Conservation (phyloP, 2,113 vertebrate species). For the Columba livia region DNA sequence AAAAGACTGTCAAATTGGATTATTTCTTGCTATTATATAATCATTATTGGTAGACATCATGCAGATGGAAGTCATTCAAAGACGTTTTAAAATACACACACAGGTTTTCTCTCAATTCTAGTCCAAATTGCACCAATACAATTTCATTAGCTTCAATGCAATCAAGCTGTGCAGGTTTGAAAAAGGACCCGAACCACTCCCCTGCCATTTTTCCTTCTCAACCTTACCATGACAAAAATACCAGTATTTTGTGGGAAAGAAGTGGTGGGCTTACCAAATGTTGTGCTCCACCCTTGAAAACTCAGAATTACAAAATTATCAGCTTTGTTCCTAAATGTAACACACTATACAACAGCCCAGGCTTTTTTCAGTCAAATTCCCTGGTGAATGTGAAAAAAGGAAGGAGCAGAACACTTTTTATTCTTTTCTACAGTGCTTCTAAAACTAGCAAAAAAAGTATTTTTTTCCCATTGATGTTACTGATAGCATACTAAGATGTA, state of each 20-base stretch:
- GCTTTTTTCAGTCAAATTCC: slow-evolving; percentile 33
- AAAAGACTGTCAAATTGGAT: slow-evolving; percentile 11
- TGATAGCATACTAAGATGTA: not conserved
- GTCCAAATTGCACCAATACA: not conserved
- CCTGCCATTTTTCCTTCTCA: not conserved
- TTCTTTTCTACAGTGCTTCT: slow-evolving; percentile 2
- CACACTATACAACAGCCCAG: not conserved
- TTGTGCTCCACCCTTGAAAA: slow-evolving; percentile 27
- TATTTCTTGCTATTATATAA: slow-evolving; percentile 36
- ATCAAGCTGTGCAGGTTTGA: slow-evolving; percentile 29
- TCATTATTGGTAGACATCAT: slow-evolving; percentile 8
- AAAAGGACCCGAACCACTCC: not conserved
- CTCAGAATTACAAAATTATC: slow-evolving; percentile 32
- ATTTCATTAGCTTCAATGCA: not conserved
- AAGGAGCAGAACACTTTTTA: not conserved
- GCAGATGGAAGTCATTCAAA: slow-evolving; percentile 15
- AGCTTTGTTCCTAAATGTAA: slow-evolving; percentile 39
- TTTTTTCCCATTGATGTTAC: not conserved
- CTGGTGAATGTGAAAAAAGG: slow-evolving; percentile 15
- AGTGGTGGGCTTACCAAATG: not conserved
- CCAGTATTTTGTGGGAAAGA: not conserved
- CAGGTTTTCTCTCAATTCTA: slow-evolving; percentile 1
- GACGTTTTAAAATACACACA: slow-evolving; percentile 10
- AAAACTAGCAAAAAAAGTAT: not conserved
- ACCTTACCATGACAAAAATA: slow-evolving; percentile 30